Conservation (phyloP, 1,140 invertebrate species). For the Aphidius gifuensis region DNA sequence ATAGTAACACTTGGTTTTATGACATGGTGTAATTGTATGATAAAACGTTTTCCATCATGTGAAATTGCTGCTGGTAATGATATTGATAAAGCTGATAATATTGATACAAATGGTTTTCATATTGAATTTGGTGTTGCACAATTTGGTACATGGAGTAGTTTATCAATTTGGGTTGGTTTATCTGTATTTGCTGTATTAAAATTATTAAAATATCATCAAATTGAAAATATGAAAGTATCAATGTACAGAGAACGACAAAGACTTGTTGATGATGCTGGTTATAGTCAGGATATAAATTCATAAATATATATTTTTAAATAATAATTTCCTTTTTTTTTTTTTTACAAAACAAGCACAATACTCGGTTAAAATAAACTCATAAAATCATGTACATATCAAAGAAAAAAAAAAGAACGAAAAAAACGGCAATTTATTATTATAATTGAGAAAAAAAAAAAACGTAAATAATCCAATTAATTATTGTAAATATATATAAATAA, state of each 20-base stretch:
- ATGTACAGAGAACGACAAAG: slow-evolving; percentile 85
- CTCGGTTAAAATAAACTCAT: too few species aligned
- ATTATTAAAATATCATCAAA: slow-evolving; percentile 84
- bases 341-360: background rate
- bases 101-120: slow-evolving; percentile 81
- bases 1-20: slow-evolving; percentile 89
- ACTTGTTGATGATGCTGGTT: slow-evolving; percentile 63
- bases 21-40: slow-evolving; percentile 87
- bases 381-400: too few species aligned
- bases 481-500: background rate
- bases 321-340: background rate
- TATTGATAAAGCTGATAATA: slow-evolving; percentile 75
- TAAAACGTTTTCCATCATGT: slow-evolving; percentile 84
- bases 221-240: slow-evolving; percentile 86
- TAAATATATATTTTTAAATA: slow-evolving; percentile 1
- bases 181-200: slow-evolving; percentile 84
- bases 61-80: slow-evolving; percentile 82
- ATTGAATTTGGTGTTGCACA: slow-evolving; percentile 86
- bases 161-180: slow-evolving; percentile 83
- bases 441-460: too few species aligned
- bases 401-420: too few species aligned
- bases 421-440: too few species aligned
- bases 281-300: slow-evolving; percentile 33
- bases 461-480: background rate
- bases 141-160: slow-evolving; percentile 88